Base-by-base conservation (phyloP, 2,113 vertebrate species). In the Ammospiza nelsoni region DNA sequence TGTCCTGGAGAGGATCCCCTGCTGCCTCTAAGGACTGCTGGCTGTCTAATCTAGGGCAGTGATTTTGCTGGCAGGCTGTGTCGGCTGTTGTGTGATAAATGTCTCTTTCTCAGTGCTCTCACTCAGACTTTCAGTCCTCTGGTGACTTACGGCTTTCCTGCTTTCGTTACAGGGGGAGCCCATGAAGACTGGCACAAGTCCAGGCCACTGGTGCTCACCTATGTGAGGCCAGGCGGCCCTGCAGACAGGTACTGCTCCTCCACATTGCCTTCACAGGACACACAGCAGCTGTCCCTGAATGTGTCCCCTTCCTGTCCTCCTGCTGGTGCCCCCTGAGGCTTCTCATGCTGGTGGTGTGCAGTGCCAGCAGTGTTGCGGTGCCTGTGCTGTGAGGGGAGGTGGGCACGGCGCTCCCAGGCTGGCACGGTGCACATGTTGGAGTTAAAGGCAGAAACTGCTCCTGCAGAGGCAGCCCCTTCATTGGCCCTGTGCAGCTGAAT, bases 161-260 rank as follows among this genome's bases (percentile, higher is more conserved):
- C 23, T 96, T 76, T 90, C 84, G 9, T 97, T 98, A 33, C 89
- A 99, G 99, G 99, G 75, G 99, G 99, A 62, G 99, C 99, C 87
- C 99, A 99, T 21, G 99, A 99, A 97, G 99, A 99, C 74, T 98
- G 98, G 98, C 98, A 99, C 92, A 99, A 99, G 97, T 99, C 99
- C 87, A 98, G 99, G 80, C 98, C 99, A 0, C 97, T 99, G 49
- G 98, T 99, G 90, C 98, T 99, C 68, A 99, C 99, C 58, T 98
- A 98, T 0, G 98, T 99, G 89, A 98, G 99, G 92, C 98, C 99
- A 0, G 99, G 99, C 4, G 99, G 99, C 83, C 99, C 99, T 3
- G 99, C 99, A 31, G 99, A 99, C 98, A 99, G 99, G 99, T 99
- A 97, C 96, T 92, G 77, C 62, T 27, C 7, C 48, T 62, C 51